Percentiles rank a stretch among this genome's conserved stretches.
These are phyloP conservation scores for Heterodera filipjevi DNA, from an alignment of 2,888 invertebrate species.

Conservation along the genomic window DNA sequence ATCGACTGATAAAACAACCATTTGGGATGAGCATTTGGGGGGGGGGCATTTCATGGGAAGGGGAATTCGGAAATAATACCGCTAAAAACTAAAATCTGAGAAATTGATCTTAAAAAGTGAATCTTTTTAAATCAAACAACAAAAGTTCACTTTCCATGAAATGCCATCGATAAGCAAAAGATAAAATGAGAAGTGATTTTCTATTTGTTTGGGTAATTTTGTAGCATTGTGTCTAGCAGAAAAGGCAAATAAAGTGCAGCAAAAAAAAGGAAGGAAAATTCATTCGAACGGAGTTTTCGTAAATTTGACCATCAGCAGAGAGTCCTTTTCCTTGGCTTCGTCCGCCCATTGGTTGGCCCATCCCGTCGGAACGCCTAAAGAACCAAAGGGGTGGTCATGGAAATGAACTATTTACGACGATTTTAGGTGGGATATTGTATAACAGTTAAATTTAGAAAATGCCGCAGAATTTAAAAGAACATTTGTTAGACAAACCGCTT, in stretches of 20 bases:
- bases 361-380: conserved; percentile 15
- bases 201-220: not conserved
- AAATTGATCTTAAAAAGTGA: too few species aligned
- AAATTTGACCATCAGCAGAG: conserved; percentile 28
- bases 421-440: not conserved
- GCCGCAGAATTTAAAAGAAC: not conserved
- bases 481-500: conserved; percentile 41
- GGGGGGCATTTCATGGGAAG: too few species aligned
- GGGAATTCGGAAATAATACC: too few species aligned
- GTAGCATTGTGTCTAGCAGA: not conserved
- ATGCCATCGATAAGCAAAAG: too few species aligned
- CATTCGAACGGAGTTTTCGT: conserved; percentile 1
- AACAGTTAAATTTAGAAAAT: too few species aligned
- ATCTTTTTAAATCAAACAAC: too few species aligned
- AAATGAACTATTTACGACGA: not conserved
- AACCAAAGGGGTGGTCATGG: not conserved
- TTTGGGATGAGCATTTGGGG: not conserved
- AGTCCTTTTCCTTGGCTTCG: conserved; percentile 13
- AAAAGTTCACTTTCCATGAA: too few species aligned
- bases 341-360: conserved; percentile 25
- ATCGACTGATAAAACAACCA: not conserved
- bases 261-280: not conserved
- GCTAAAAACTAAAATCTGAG: too few species aligned
- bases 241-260: not conserved
- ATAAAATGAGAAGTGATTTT: not conserved